A percentile compares a stretch with the other conserved stretches of the same genome.
phyloP scores from a whole-genome alignment of 2,113 vertebrate species.

The Scolopax mira region DNA sequence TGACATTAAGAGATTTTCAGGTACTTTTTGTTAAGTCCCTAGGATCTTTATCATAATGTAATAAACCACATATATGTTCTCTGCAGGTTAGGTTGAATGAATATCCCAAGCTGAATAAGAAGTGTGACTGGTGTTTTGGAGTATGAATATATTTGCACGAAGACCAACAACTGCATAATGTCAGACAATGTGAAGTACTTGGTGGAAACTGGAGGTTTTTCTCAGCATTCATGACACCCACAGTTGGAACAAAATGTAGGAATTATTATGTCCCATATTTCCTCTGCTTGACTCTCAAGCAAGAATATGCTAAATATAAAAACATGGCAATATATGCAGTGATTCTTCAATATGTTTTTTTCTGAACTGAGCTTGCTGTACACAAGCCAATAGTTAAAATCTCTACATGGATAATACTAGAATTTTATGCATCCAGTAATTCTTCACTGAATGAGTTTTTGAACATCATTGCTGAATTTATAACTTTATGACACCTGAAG shows the following conservation, averaged over 20 bases:
- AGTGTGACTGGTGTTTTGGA: not conserved
- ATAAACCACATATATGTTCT: not conserved
- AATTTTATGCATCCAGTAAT: not conserved
- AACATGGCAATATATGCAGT: not conserved
- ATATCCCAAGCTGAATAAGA: not conserved
- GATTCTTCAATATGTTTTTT: not conserved
- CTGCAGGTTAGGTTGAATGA: not conserved
- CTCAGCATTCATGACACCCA: not conserved
- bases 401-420: not conserved
- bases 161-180: not conserved
- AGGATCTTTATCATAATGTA: not conserved
- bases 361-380: not conserved
- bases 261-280: not conserved
- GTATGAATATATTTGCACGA: accelerated
- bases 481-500: not conserved
- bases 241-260: not conserved
- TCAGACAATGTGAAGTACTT: not conserved
- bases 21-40: not conserved
- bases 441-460: not conserved
- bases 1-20: not conserved
- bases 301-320: not conserved
- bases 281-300: not conserved
- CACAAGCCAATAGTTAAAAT: not conserved
- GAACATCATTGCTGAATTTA: not conserved
- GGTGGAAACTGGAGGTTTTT: not conserved